A percentile compares a stretch with the other conserved stretches of the same genome.
Evolutionary conservation across 2,113 vertebrate genomes (phyloP).

Genomic region (Hypocryptadius cinnamomeus): DNA sequence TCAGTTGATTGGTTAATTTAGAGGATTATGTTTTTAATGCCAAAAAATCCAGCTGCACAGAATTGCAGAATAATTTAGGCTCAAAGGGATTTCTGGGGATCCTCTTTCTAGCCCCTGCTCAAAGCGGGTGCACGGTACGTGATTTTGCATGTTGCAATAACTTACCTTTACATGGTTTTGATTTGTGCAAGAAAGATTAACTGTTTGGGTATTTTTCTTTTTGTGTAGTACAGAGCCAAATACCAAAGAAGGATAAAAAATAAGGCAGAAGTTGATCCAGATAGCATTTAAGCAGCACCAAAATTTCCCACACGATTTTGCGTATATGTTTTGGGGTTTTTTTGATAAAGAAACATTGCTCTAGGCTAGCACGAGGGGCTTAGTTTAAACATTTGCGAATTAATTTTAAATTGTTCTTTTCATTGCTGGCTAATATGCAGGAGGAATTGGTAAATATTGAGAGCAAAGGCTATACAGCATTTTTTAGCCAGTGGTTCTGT

Average conservation of each 20-base stretch:
- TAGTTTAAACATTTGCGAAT: not conserved
- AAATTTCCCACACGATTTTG: not conserved
- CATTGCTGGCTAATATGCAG: not conserved
- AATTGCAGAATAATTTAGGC: not conserved
- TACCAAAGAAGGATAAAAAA: not conserved
- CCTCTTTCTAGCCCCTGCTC: not conserved
- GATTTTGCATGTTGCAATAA: not conserved
- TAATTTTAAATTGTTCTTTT: not conserved
- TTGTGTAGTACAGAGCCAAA: not conserved
- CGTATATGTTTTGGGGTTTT: not conserved
- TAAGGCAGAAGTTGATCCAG: not conserved
- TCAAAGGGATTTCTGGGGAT: not conserved
- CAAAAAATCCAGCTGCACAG: not conserved
- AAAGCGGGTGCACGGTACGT: not conserved
- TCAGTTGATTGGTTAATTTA: not conserved
- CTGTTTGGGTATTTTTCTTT: not conserved
- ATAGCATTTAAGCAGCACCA: not conserved
- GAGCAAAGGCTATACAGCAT: not conserved
- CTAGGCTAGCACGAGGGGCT: not conserved
- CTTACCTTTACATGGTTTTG: not conserved
- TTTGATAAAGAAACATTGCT: not conserved
- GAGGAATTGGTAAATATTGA: not conserved
- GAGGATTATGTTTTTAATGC: not conserved
- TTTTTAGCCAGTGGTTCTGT: conserved; percentile 38
- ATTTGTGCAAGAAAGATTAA: not conserved